Conservation (phyloP, 2,113 vertebrate species). For the Nothocercus julius region DNA sequence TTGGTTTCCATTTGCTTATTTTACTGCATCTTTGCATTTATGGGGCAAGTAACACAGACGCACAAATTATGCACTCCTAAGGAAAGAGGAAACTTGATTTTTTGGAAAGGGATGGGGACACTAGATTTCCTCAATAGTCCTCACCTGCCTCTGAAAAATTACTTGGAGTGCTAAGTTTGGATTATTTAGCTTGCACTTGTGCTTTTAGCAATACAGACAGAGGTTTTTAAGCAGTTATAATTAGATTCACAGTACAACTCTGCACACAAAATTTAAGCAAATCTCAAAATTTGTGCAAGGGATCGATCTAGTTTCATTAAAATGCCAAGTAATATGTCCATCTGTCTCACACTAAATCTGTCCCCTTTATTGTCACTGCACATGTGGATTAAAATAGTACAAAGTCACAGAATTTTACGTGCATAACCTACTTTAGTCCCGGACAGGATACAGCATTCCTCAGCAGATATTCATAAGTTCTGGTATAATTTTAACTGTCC, state of each 20-base stretch:
- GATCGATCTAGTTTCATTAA: not conserved
- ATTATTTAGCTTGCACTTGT: not conserved
- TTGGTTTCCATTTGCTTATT: not conserved
- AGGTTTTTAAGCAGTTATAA: slow-evolving; percentile 12
- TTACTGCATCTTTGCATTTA: not conserved
- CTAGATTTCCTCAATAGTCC: not conserved
- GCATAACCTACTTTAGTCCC: not conserved
- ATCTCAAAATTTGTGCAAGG: not conserved
- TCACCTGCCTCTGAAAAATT: not conserved
- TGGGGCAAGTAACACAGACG: not conserved
- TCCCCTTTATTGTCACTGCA: not conserved
- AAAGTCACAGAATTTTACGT: not conserved
- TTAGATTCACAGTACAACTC: slow-evolving; percentile 9
- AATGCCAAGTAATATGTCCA: slow-evolving; percentile 7
- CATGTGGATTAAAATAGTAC: not conserved
- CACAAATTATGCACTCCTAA: not conserved
- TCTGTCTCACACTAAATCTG: slow-evolving; percentile 21
- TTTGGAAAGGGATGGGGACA: not conserved
- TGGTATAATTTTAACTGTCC: slow-evolving; percentile 33
- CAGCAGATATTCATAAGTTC: not conserved
- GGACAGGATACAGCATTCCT: not conserved
- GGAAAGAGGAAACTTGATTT: not conserved
- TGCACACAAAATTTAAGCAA: not conserved
- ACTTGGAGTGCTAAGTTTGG: not conserved
- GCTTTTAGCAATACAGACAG: not conserved